These are phyloP conservation scores for Poecilia latipinna DNA, from an alignment of 2,113 vertebrate genomes.

Conservation along the genomic window DNA sequence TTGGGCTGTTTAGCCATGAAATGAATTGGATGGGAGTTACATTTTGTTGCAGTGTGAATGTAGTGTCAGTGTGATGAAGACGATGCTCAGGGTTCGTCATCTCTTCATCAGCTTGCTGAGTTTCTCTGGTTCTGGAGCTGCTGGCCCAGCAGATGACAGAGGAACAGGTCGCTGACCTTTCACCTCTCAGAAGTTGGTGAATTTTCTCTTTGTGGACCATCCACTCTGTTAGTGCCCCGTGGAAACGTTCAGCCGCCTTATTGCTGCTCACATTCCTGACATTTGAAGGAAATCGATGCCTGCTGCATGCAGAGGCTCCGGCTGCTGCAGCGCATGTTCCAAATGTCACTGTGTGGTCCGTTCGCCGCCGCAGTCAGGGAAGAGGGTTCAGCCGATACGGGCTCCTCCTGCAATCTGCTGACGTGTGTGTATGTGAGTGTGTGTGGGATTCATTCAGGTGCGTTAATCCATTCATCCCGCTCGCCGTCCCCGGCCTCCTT, in stretches of 20 bases:
- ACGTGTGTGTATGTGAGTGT: slow-evolving; percentile 11
- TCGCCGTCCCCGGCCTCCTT: slow-evolving; percentile 50
- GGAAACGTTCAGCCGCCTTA: slow-evolving; percentile 37
- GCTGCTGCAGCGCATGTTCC: slow-evolving; percentile 16
- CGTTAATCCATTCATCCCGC: slow-evolving; percentile 64
- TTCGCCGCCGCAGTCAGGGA: slow-evolving; percentile 20
- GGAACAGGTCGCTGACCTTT: too few relatives aligned
- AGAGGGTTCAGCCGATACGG: slow-evolving; percentile 32
- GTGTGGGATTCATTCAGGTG: slow-evolving; percentile 41
- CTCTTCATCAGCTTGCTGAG: too few relatives aligned
- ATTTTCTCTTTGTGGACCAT: slow-evolving; percentile 4
- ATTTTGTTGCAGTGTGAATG: too few relatives aligned
- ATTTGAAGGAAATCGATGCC: slow-evolving; percentile 68
- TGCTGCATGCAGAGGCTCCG: slow-evolving; percentile 1
- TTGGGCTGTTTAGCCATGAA: too few relatives aligned
- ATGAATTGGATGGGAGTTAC: too few relatives aligned
- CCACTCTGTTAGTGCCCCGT: slow-evolving; percentile 6
- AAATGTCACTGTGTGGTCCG: slow-evolving; percentile 60
- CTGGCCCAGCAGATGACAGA: too few relatives aligned
- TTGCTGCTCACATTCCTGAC: slow-evolving; percentile 49
- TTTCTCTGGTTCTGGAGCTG: too few relatives aligned
- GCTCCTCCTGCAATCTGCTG: slow-evolving; percentile 24
- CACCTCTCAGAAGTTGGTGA: neutral
- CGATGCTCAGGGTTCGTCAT: too few relatives aligned
- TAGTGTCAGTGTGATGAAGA: too few relatives aligned